Percentiles rank a stretch among this genome's conserved stretches.
Conservation (phyloP, 2,888 invertebrate species). For the Callyntrura guangdongensis region DNA sequence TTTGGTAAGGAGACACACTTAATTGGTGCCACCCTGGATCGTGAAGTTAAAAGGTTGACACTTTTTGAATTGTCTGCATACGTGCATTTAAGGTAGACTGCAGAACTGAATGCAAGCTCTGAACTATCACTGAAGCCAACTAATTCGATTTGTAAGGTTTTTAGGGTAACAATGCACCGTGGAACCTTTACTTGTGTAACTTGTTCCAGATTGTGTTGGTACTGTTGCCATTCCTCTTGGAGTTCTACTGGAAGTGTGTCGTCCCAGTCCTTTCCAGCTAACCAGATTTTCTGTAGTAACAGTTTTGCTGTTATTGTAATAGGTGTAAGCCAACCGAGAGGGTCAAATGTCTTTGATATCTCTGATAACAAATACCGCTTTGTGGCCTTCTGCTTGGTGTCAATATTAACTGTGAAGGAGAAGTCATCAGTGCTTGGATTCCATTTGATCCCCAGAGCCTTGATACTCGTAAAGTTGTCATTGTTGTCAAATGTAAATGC, state of each 20-base stretch:
- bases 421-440: slow-evolving; percentile 61
- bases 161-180: neutral
- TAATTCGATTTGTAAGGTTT: neutral
- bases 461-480: slow-evolving; percentile 21
- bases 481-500: slow-evolving; percentile 13
- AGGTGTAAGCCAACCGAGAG: slow-evolving; percentile 66
- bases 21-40: slow-evolving; percentile 83
- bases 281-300: slow-evolving; percentile 71
- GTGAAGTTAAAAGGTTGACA: slow-evolving; percentile 78
- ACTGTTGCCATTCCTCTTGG: slow-evolving; percentile 12
- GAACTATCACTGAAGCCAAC: slow-evolving; percentile 51
- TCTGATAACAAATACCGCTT: slow-evolving; percentile 55
- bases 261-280: slow-evolving; percentile 56
- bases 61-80: neutral
- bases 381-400: neutral
- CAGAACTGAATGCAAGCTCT: slow-evolving; percentile 12
- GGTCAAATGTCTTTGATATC: slow-evolving; percentile 61
- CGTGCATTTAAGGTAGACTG: slow-evolving; percentile 11
- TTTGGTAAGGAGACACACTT: no score
- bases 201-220: neutral
- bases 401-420: neutral
- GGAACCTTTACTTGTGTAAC: neutral
- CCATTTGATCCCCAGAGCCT: slow-evolving; percentile 74
- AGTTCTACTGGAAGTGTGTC: slow-evolving; percentile 9
- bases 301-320: slow-evolving; percentile 65